A percentile compares a stretch with the other conserved stretches of the same genome.
Evolutionary conservation across 2,113 vertebrate species (phyloP).

Genomic region (Trogon surrucura): DNA sequence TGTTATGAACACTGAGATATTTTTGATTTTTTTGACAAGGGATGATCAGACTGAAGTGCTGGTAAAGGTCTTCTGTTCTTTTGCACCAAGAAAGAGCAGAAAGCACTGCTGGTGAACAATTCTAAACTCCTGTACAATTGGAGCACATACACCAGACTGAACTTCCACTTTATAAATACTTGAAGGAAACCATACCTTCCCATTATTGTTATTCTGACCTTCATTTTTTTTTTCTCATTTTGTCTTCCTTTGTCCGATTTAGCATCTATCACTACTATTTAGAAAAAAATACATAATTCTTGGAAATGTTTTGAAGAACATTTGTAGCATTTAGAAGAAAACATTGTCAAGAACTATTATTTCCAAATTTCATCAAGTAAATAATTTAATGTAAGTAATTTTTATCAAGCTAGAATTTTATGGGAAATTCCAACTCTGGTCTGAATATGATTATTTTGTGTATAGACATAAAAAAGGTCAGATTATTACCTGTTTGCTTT

Average conservation of each 20-base stretch:
- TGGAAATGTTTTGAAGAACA: not conserved
- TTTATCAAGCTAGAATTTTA: not conserved
- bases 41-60: not conserved
- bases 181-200: not conserved
- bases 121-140: not conserved
- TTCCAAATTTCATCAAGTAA: not conserved
- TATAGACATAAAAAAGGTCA: not conserved
- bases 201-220: not conserved
- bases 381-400: not conserved
- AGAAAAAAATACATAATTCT: not conserved
- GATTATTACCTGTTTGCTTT: constrained; percentile 49
- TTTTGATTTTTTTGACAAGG: not conserved
- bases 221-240: not conserved
- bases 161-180: not conserved
- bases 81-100: not conserved
- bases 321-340: not conserved
- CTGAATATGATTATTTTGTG: not conserved
- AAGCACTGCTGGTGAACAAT: not conserved
- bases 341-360: not conserved
- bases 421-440: not conserved
- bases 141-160: not conserved
- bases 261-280: not conserved
- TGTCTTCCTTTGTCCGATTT: not conserved
- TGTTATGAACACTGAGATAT: not conserved
- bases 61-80: not conserved